Base-by-base conservation (phyloP, 35 echinoderm and acorn worm species). In the Diadema setosum region DNA sequence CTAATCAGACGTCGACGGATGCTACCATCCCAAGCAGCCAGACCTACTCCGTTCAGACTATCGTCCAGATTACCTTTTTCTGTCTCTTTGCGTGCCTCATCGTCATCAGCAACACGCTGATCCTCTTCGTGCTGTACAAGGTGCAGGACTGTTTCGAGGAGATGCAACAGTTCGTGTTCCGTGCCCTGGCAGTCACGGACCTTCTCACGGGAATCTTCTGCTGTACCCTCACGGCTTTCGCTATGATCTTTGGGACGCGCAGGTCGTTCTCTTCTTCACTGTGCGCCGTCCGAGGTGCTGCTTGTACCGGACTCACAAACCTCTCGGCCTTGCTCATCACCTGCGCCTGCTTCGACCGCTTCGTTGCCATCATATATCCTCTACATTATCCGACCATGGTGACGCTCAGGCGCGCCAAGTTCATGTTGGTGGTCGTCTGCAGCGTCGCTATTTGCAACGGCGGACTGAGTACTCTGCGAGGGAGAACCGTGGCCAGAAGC, bases 271-370 rank as follows among this genome's bases (percentile, higher is more conserved):
- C 73, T 9, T 78, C 73, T 0, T 21, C n/a, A 42, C 24, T 78
- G 73, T 78, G 73, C 73, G 73, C 73, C 3, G 20, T 78, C 2
- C 16, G 73, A 78, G 73, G 73, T 3, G 73, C 73, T 41, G 73
- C 73, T 1, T 78, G 73, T n/a, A 78, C 73, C 3, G 73, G 73
- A n/a, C 44, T 78, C 7, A 78, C 73, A 0, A 78, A 78, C 21
- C 40, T 78, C 11, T 78, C 73, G 35, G 73, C 73, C n/a, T 16
- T 78, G 24, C 40, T 78, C 14, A 44, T 78, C 30, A 17, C 73
- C 33, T 78, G 73, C 11, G 73, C 73, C n/a, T 78, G 73, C 5
- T 78, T 78, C 24, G 73, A 78, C n/a, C 73, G 73, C 25, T 78
- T 42, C 24, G 21, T 78, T 7, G 73, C 73, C n/a, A 36, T 78